Conservation (phyloP, 2,113 vertebrate genomes). For the Asarcornis scutulata region DNA sequence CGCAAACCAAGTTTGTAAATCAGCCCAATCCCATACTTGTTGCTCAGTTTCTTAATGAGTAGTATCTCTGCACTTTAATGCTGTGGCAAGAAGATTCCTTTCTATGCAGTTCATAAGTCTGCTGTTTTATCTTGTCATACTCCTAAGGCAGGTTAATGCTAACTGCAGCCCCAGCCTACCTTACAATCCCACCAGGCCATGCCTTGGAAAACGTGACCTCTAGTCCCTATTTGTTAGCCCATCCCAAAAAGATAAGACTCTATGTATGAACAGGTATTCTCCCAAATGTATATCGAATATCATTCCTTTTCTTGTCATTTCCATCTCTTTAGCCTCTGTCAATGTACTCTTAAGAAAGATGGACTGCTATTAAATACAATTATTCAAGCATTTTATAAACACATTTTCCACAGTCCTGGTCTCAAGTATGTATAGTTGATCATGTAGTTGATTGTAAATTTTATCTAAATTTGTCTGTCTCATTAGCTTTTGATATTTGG, state of each 20-base stretch:
- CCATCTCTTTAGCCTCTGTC: background rate
- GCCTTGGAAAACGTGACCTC: constrained; percentile 54
- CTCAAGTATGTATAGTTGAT: background rate
- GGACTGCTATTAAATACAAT: constrained; percentile 3
- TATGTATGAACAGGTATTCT: constrained; percentile 32
- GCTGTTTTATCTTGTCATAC: constrained; percentile 27
- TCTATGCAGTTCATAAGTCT: background rate
- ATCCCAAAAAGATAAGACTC: constrained; percentile 23
- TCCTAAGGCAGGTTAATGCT: constrained; percentile 52
- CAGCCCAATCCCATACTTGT: background rate
- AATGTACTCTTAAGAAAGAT: background rate
- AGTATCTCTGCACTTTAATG: background rate
- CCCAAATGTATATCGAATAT: background rate
- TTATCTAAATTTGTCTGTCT: background rate
- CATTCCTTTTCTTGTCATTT: background rate
- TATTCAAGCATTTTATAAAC: constrained; percentile 4
- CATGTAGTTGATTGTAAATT: background rate
- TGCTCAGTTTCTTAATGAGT: background rate
- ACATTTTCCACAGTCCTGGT: background rate
- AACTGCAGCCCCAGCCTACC: constrained; percentile 21
- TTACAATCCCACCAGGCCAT: constrained; percentile 46
- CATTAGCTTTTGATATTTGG: background rate
- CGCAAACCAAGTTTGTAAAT: background rate
- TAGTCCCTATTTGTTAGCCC: constrained; percentile 37
- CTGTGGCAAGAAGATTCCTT: background rate